Evolutionary conservation across 2,888 invertebrate genomes (phyloP), one percentile per base, ranked within the genome.

Genomic region (Tetranychus piercei): DNA sequence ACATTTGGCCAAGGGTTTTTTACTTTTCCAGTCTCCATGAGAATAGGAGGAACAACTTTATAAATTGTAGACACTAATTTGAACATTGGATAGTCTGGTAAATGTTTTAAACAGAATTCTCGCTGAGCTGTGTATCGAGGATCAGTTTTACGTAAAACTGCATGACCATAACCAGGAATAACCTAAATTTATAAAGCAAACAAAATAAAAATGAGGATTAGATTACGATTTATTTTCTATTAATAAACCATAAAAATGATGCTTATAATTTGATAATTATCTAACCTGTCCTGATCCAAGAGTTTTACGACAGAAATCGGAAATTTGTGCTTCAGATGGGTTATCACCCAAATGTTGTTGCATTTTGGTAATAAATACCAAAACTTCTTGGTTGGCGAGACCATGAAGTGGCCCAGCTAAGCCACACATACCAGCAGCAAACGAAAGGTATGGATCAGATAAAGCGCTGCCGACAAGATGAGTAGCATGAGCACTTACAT

Each of bases 1-100:
- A 96, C 95, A 83, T 96, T 95, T 79, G 95, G 95, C 94, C 94
- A 96, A 77, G 95, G 95, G 87, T 95, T 95, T 87, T 94, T 92
- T 76, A 94, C 94, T 85, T 95, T 95, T 81, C 94, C 95, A 79
- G 91, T 90, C 84, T 93, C 92, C 80, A 90, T 87, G 71, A 95
- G 88, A 81, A 95, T 88, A 79, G 91, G 91, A 1, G 95, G 95
- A 72, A 93, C 93, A 74, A 94, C 88, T 83, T 94, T 92, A 87
- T 92, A 95, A 8, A 94, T 85, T 80, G 89, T 89, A 1, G 92
- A 89, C 34, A 94, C 94, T 80, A 95, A 85, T 86, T 91, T 90
- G 87, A 94, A 94, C 80, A 94, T 83, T 1, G 89, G 88, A 83
- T 95, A 94, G 81, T 94, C 88, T 74, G 95, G 94, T 81, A 95